A percentile compares a stretch with the other conserved stretches of the same genome.
Conservation (phyloP, 2,888 invertebrate species). For the Maniola hyperantus region DNA sequence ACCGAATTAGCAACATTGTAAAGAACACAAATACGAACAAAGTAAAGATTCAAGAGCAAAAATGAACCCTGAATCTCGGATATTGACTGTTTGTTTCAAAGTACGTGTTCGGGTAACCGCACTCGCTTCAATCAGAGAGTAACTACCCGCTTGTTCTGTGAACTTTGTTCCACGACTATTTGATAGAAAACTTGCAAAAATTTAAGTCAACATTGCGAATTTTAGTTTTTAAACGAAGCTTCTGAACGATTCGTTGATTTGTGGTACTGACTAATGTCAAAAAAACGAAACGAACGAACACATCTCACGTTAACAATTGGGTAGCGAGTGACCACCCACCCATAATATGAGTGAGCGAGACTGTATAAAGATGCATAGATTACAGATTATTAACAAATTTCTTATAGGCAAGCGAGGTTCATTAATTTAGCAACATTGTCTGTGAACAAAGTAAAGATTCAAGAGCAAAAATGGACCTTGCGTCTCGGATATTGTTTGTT, state of each 20-base stretch:
- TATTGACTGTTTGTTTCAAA: slow-evolving; percentile 31
- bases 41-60: slow-evolving; percentile 10
- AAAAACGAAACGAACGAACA: too few relatives aligned
- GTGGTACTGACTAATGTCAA: too few relatives aligned
- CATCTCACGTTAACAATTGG: too few relatives aligned
- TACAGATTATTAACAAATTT: too few relatives aligned
- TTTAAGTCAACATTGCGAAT: background rate
- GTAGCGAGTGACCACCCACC: too few relatives aligned
- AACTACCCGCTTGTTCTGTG: background rate
- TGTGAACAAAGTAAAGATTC: slow-evolving; percentile 8
- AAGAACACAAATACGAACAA: slow-evolving; percentile 8
- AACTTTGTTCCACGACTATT: background rate
- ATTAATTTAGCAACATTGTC: background rate
- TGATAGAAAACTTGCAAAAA: slow-evolving; percentile 8
- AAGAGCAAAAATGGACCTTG: slow-evolving; percentile 9
- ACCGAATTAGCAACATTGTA: background rate
- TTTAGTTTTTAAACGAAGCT: background rate
- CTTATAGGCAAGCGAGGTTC: too few relatives aligned
- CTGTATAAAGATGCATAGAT: too few relatives aligned
- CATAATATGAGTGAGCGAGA: too few relatives aligned
- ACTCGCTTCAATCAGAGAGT: slow-evolving; percentile 28
- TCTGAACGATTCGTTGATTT: too few relatives aligned
- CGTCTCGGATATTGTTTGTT: slow-evolving; percentile 25
- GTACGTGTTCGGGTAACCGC: slow-evolving; percentile 26
- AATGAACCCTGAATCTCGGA: slow-evolving; percentile 16